Evolutionary conservation across 2,888 invertebrate species (phyloP).

Genomic region (Drosophila leonis): DNA sequence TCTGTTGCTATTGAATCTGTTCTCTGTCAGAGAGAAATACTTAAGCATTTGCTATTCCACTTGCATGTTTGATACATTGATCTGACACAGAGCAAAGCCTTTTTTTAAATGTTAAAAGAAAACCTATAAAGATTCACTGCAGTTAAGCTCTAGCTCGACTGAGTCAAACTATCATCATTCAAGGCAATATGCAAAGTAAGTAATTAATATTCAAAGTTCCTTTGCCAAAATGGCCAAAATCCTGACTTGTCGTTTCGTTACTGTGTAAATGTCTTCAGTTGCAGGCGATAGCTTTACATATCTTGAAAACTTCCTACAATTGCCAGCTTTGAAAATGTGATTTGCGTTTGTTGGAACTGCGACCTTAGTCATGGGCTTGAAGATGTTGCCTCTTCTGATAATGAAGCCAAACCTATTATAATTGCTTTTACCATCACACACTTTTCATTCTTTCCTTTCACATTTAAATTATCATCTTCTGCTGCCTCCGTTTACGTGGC

Average conservation of each 20-base stretch:
- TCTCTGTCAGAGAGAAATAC: too few species aligned
- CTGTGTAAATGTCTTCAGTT: not conserved
- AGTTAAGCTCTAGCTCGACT: not conserved
- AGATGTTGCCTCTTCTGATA: slow-evolving; percentile 16
- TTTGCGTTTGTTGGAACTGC: not conserved
- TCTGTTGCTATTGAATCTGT: not conserved
- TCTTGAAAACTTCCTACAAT: not conserved
- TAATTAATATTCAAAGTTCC: not conserved
- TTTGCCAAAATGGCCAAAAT: slow-evolving; percentile 3
- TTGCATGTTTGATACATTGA: not conserved
- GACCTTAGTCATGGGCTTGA: not conserved
- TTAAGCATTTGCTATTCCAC: too few species aligned
- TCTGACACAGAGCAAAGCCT: not conserved
- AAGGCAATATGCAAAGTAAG: not conserved
- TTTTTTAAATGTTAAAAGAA: not conserved
- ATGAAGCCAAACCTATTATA: slow-evolving; percentile 51
- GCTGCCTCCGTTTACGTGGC: slow-evolving; percentile 30
- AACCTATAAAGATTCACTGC: not conserved
- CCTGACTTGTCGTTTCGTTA: not conserved
- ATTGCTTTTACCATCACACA: slow-evolving; percentile 40
- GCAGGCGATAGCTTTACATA: not conserved
- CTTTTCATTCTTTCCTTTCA: slow-evolving; percentile 11
- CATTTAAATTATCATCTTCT: slow-evolving; percentile 25
- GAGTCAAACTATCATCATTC: too few species aligned
- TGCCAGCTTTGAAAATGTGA: not conserved